These are phyloP conservation scores for Papilio glaucus DNA, from an alignment of 1,140 invertebrate species.

Conservation along the genomic window DNA sequence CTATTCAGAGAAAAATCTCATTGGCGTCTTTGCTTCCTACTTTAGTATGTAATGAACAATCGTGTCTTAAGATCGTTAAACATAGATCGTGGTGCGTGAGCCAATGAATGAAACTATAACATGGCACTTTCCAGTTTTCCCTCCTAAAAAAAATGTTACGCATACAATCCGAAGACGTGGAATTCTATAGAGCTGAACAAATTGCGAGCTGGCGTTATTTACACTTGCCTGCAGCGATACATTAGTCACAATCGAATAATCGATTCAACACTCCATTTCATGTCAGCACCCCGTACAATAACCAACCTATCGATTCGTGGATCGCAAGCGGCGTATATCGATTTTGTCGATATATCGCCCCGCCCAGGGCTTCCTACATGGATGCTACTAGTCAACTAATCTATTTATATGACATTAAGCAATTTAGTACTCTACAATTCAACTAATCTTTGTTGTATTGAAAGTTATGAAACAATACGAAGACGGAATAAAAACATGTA, in stretches of 20 bases:
- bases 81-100: neutral
- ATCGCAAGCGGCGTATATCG: slow-evolving; percentile 45
- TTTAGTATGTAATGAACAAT: neutral
- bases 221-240: slow-evolving; percentile 47
- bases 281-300: slow-evolving; percentile 53
- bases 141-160: neutral
- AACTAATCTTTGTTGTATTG: too few species aligned
- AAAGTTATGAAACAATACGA: too few species aligned
- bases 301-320: slow-evolving; percentile 49
- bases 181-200: slow-evolving; percentile 31
- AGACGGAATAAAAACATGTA: too few species aligned
- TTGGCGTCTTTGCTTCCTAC: neutral
- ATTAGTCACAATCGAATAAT: slow-evolving; percentile 52
- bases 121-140: neutral
- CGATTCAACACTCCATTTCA: slow-evolving; percentile 55
- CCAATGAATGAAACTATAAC: neutral
- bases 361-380: neutral
- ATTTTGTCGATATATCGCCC: slow-evolving; percentile 22
- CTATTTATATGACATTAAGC: too few species aligned
- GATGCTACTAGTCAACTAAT: too few species aligned
- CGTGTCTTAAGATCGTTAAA: neutral
- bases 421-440: too few species aligned
- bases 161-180: neutral
- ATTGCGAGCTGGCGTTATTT: slow-evolving; percentile 45
- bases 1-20: neutral